These are phyloP conservation scores for Dicyrtomina minuta DNA, from an alignment of 2,888 invertebrate species.

Conservation along the genomic window DNA sequence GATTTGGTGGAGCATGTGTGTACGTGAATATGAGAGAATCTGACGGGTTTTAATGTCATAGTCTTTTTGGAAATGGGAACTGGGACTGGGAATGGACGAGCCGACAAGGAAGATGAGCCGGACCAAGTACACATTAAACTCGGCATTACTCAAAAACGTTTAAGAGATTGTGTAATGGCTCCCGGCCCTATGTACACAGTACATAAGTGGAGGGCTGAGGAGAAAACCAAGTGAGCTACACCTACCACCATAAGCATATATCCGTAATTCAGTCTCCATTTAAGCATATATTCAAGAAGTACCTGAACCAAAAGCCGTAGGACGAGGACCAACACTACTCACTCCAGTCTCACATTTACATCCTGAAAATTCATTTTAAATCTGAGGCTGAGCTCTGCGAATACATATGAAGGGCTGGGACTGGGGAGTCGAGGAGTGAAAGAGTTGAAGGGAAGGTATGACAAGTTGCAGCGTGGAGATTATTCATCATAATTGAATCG, in stretches of 20 bases:
- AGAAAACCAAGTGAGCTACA: background rate
- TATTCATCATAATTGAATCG: constrained; percentile 52
- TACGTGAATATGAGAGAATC: constrained; percentile 6
- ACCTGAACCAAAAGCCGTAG: too few species aligned
- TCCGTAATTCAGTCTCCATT: too few species aligned
- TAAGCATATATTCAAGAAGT: too few species aligned
- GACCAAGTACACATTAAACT: constrained; percentile 14
- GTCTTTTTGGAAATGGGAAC: too few species aligned
- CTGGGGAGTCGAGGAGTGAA: background rate
- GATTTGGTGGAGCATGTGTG: constrained; percentile 1
- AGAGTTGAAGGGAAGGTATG: constrained; percentile 25
- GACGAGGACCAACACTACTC: too few species aligned
- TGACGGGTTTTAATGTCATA: constrained; percentile 3
- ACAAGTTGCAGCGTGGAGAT: constrained; percentile 40
- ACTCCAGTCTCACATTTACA: too few species aligned
- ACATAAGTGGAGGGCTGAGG: background rate
- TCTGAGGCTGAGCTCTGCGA: background rate
- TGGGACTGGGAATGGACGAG: constrained; percentile 8
- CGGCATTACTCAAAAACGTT: background rate
- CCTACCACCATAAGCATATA: constrained; percentile 5
- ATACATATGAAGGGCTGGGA: background rate
- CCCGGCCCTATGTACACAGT: background rate
- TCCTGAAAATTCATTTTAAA: background rate
- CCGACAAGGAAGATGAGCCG: constrained; percentile 21
- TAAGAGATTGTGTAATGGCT: background rate